phyloP scores from a whole-genome alignment of 2,797 vertebrate species.

The Lutjanus argentimaculatus region DNA sequence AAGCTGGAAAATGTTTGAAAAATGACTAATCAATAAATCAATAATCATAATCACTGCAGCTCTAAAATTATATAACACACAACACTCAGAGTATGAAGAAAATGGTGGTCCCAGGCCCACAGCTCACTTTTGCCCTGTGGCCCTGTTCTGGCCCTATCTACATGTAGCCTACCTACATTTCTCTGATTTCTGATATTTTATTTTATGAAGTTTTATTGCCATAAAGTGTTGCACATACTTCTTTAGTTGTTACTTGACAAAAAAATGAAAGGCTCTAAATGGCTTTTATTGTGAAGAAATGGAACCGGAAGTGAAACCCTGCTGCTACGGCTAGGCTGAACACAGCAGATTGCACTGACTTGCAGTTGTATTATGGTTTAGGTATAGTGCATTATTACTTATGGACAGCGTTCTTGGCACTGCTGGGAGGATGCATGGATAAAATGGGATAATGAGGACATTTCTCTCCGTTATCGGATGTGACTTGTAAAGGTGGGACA shows the following conservation, averaged over 20 bases:
- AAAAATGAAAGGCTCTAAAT: not conserved
- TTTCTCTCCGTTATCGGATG: constrained; percentile 44
- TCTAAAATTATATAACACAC: not conserved
- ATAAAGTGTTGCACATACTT: not conserved
- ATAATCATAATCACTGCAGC: too few relatives aligned
- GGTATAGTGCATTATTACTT: not conserved
- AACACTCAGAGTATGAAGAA: not conserved
- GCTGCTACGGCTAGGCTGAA: not conserved
- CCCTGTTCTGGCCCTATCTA: not conserved
- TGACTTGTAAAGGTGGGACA: constrained; percentile 73
- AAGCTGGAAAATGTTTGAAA: too few relatives aligned
- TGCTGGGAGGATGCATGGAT: constrained; percentile 19
- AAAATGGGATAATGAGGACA: constrained; percentile 39
- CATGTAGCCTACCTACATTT: not conserved
- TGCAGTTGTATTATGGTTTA: constrained; percentile 43
- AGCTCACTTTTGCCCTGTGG: not conserved
- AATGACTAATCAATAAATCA: too few relatives aligned
- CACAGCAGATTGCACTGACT: not conserved
- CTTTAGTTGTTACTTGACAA: too few relatives aligned
- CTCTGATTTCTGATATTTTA: too few relatives aligned
- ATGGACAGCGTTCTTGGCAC: constrained; percentile 28
- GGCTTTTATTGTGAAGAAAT: constrained; percentile 36
- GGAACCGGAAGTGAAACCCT: constrained; percentile 30
- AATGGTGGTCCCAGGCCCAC: not conserved
- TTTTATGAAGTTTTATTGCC: too few relatives aligned